Evolutionary conservation across 2,888 invertebrate species (phyloP), one percentile per base, ranked within the genome.

Genomic region (Diadromus collaris): DNA sequence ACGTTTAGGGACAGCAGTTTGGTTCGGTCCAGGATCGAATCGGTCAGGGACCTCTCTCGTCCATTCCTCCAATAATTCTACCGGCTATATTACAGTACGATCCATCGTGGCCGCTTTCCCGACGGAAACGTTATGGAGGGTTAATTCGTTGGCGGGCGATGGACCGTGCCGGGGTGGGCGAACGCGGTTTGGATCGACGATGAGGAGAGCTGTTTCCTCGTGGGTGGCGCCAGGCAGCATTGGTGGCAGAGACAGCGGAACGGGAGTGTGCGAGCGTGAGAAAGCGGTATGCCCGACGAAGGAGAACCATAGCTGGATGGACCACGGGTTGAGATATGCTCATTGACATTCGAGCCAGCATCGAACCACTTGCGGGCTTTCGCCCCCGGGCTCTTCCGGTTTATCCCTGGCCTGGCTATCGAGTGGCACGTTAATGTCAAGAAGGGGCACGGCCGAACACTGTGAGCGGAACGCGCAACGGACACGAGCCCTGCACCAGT

Each of bases 371-470:
- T 80, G 54, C 68, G 76, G 73, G 48, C 48, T 71, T 19, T 54
- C 73, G 41, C 61, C 46, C 38, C 21, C 32, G 38, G 38, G 48
- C 63, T 61, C 56, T 68, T 67, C 46, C 63, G 27, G 63, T 41
- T n/a, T 48, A 72, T 63, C 32, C 63, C 48, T 41, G 64, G 65
- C 34, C 19, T 24, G 38, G 46, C 68, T 16, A 38, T 80, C 73
- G 44, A 81, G 81, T 76, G 78, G 48, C 76, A 48, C 72, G 79
- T 81, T 77, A 78, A 80, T 75, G 78, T 81, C 81, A 63, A 78
- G 81, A 74, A 76, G 70, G 56, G 29, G 41, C 64, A 34, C 24
- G 48, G 64, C 27, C 63, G 44, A 67, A 58, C 27, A 27, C 29
- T 51, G 68, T 32, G 38, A 58, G 41, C 29, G 21, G 21, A 64